A percentile compares a stretch with the other conserved stretches of the same genome.
Evolutionary conservation across 2,888 invertebrate genomes (phyloP).

Genomic region (Ischnus inquisitorius): DNA sequence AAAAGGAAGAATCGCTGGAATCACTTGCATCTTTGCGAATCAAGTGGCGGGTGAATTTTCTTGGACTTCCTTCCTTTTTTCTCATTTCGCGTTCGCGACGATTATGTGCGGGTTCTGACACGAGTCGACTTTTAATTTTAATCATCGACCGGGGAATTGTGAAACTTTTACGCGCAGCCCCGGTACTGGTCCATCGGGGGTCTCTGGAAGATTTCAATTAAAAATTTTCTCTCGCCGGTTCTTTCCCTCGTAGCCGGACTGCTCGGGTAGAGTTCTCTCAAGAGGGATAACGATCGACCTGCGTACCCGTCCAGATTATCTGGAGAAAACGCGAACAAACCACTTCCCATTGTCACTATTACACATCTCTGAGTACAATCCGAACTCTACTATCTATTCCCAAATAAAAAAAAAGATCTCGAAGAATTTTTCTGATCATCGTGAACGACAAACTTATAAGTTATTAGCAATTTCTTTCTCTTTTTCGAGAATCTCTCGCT

Average conservation of each 20-base stretch:
- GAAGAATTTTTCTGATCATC: slow-evolving; percentile 4
- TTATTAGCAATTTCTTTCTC: background rate
- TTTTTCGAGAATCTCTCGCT: background rate
- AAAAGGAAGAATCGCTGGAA: background rate
- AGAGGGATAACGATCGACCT: slow-evolving; percentile 61
- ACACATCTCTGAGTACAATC: background rate
- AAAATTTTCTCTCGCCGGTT: slow-evolving; percentile 77
- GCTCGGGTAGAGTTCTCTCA: slow-evolving; percentile 37
- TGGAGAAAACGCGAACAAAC: slow-evolving; percentile 4
- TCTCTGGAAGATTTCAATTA: slow-evolving; percentile 81
- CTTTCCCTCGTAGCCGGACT: background rate
- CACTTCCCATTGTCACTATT: background rate
- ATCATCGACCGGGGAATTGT: slow-evolving; percentile 81
- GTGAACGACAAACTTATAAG: background rate
- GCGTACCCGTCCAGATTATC: background rate
- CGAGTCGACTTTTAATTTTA: slow-evolving; percentile 81
- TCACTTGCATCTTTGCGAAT: no score
- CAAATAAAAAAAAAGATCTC: background rate
- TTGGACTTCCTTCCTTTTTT: slow-evolving; percentile 1
- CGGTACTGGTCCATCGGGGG: slow-evolving; percentile 36
- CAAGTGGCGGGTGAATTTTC: no score
- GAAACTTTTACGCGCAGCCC: slow-evolving; percentile 72
- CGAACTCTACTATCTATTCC: background rate
- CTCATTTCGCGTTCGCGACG: slow-evolving; percentile 46
- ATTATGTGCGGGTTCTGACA: slow-evolving; percentile 75